Conservation (phyloP, 1,140 invertebrate species). For the Calliopsis andreniformis region DNA sequence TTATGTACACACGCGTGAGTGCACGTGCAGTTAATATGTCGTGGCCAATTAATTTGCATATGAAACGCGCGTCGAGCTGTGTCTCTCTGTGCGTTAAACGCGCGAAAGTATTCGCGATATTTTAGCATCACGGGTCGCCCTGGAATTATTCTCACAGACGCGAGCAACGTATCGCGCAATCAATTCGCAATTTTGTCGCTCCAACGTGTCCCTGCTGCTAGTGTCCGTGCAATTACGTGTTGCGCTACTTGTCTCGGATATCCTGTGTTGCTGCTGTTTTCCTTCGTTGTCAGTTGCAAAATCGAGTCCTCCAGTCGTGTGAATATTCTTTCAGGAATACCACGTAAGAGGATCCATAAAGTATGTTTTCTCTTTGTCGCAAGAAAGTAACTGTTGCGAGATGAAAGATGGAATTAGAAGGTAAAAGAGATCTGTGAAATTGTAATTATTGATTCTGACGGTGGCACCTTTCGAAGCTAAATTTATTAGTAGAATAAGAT, state of each 20-base stretch:
- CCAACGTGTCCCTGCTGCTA: slow-evolving; percentile 9
- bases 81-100: neutral
- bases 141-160: neutral
- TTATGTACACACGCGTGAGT: neutral
- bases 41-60: slow-evolving; percentile 6
- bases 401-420: too few relatives aligned
- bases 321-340: neutral
- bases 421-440: too few relatives aligned
- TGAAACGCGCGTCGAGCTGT: neutral
- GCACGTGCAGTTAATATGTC: neutral
- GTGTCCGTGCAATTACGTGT: slow-evolving; percentile 14
- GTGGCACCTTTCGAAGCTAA: too few relatives aligned
- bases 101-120: neutral
- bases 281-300: neutral
- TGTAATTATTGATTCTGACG: too few relatives aligned
- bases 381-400: too few relatives aligned
- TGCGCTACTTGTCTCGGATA: slow-evolving; percentile 10
- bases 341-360: too few relatives aligned
- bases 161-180: slow-evolving; percentile 1
- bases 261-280: slow-evolving; percentile 5
- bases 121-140: neutral
- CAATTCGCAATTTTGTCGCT: slow-evolving; percentile 17
- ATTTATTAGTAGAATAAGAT: too few relatives aligned
- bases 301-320: neutral
- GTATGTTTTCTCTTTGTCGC: too few relatives aligned